A percentile compares a stretch with the other conserved stretches of the same genome.
These are phyloP conservation scores for Amblyjoppa fuscipennis DNA, from an alignment of 2,888 invertebrate species.

Conservation along the genomic window DNA sequence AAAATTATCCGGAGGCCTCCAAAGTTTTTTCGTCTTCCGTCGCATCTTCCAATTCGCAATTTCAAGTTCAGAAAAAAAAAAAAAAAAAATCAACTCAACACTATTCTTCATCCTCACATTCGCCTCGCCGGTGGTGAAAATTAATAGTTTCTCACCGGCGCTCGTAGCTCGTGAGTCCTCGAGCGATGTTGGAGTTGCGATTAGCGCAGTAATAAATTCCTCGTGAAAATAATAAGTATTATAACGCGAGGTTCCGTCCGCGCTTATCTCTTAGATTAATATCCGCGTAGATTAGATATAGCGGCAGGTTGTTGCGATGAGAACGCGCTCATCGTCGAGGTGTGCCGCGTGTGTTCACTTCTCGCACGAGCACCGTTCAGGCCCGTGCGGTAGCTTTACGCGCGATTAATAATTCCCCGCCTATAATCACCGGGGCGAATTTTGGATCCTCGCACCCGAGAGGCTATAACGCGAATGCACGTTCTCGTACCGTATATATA, in stretches of 20 bases:
- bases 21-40: not conserved
- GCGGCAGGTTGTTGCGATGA: conserved; percentile 54
- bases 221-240: conserved; percentile 40
- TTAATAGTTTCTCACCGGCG: not conserved
- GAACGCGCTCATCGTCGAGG: conserved; percentile 36
- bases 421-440: no score
- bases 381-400: conserved; percentile 44
- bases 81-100: no score
- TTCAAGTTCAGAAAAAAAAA: not conserved
- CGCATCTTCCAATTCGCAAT: not conserved
- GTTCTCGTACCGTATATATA: not conserved
- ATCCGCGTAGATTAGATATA: conserved; percentile 77
- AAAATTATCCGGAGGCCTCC: conserved; percentile 6
- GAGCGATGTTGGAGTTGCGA: not conserved
- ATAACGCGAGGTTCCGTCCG: conserved; percentile 51
- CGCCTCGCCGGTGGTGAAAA: not conserved
- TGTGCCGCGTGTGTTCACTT: not conserved
- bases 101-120: not conserved
- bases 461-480: no score
- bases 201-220: conserved; percentile 28
- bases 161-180: not conserved
- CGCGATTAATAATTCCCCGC: conserved; percentile 49
- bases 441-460: no score
- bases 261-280: conserved; percentile 74
- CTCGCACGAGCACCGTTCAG: conserved; percentile 4